Percentiles rank a stretch among this genome's conserved stretches.
Evolutionary conservation across 2,888 invertebrate species (phyloP).

Genomic region (Tinea pellionella): DNA sequence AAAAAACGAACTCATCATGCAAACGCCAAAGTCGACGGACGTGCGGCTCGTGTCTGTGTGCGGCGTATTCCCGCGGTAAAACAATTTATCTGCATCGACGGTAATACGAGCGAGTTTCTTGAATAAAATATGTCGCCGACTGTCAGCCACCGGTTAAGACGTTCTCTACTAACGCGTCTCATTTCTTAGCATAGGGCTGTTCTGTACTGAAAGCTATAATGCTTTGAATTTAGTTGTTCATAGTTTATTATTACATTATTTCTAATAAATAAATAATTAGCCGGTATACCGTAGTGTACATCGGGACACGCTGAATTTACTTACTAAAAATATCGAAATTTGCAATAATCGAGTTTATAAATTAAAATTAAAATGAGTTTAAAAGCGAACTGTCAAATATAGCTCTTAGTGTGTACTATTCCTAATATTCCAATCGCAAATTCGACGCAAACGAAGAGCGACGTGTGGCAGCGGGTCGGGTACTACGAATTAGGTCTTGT

Average conservation of each 20-base stretch:
- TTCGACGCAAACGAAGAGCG: slow-evolving; percentile 12
- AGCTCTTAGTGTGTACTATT: slow-evolving; percentile 19
- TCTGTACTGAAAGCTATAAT: background rate
- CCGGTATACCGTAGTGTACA: too few species aligned
- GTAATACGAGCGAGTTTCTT: slow-evolving; percentile 61
- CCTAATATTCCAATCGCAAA: slow-evolving; percentile 6
- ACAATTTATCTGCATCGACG: slow-evolving; percentile 71
- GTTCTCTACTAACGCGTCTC: slow-evolving; percentile 26
- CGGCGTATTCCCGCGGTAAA: slow-evolving; percentile 49
- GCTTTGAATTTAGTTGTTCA: background rate
- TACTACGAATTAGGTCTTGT: slow-evolving; percentile 7
- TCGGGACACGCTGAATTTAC: too few species aligned
- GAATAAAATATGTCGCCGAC: slow-evolving; percentile 69
- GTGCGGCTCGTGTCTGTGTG: slow-evolving; percentile 30
- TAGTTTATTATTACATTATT: too few species aligned
- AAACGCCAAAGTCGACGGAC: slow-evolving; percentile 64
- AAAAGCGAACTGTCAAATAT: background rate
- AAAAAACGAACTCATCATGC: slow-evolving; percentile 69
- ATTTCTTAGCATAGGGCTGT: slow-evolving; percentile 1
- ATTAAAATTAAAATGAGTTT: too few species aligned
- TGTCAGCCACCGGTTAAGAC: slow-evolving; percentile 53
- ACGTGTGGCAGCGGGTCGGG: slow-evolving; percentile 5
- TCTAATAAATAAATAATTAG: too few species aligned
- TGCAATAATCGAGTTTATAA: too few species aligned
- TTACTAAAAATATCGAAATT: too few species aligned